Base-by-base conservation (phyloP, 2,888 invertebrate species). In the Brachyptera putata region DNA sequence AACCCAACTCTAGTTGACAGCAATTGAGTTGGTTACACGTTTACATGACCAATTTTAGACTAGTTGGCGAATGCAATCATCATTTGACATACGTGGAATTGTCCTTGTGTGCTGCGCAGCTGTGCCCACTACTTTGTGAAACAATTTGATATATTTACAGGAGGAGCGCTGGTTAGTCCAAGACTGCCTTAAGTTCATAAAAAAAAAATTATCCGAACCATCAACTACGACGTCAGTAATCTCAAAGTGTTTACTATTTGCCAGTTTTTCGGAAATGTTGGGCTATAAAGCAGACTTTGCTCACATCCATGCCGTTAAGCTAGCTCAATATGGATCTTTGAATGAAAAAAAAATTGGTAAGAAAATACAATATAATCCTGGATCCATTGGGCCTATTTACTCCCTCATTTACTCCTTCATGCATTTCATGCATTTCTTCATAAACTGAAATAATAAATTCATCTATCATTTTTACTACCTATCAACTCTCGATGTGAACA, bases 301-400 rank as follows among this genome's bases (percentile, higher is more conserved):
- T 16, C 60, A 63, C 34, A 66, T 65, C 25, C 66, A 66, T 60
- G 66, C 66, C 13, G 58, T 66, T n/a, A 66, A 65, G 34, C 55
- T 65, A 13, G 65, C 64, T 16, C 65, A 65, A 25, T 36, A 56
- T 37, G 60, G 63, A 30, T 61, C 63, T 5, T 46, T 66, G 13
- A 36, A 39, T n/a, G 62, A 64, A n/a, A 66, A 66, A 37, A 65
- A 64, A 57, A 60, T 65, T 37, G 66, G 66, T 66, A 60, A 57
- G 37, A 26, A 4, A 21, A 13, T 2, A 22, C 7, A 7, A 7
- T 7, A 4, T 43, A 7, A 14, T 14, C 9, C 7, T 50, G 14
- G 7, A n/a, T 21, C 7, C 14, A 13, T 9, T 30, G 18, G 14
- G 18, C 34, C 18, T 4, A 26, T 34, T 26, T 30, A 13, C n/a